Percentiles rank a stretch among this genome's conserved stretches.
Conservation (phyloP, 2,888 invertebrate genomes). For the Eudemis profundana region DNA sequence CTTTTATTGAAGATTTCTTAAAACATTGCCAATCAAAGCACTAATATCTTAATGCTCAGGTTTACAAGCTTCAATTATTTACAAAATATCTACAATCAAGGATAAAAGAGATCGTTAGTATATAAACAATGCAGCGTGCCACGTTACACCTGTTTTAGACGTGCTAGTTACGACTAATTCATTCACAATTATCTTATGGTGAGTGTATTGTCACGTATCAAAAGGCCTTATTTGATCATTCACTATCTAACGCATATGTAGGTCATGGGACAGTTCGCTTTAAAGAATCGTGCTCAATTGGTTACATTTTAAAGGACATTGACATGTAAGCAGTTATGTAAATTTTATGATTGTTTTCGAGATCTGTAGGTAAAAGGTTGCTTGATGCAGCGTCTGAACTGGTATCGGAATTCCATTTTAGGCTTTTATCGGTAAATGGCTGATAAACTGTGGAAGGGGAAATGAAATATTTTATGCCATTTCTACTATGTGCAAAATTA, state of each 20-base stretch:
- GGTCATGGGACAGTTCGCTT: slow-evolving; percentile 40
- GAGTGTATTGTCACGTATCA: slow-evolving; percentile 30
- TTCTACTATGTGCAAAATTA: too few species aligned
- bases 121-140: background rate
- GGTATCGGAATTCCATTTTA: background rate
- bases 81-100: too few species aligned
- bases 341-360: slow-evolving; percentile 35
- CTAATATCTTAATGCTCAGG: too few species aligned
- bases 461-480: too few species aligned
- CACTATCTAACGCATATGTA: slow-evolving; percentile 42
- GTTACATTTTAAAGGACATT: slow-evolving; percentile 38
- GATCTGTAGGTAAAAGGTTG: background rate
- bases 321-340: slow-evolving; percentile 39
- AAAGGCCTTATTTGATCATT: slow-evolving; percentile 39
- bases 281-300: slow-evolving; percentile 31
- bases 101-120: too few species aligned
- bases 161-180: slow-evolving; percentile 17
- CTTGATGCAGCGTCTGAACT: background rate
- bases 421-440: background rate
- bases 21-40: too few species aligned
- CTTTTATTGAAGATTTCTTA: too few species aligned
- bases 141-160: slow-evolving; percentile 5
- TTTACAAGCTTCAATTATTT: too few species aligned
- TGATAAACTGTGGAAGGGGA: too few species aligned
- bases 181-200: slow-evolving; percentile 6